Evolutionary conservation across 2,113 vertebrate species (phyloP).

Genomic region (Crotalus tigris): DNA sequence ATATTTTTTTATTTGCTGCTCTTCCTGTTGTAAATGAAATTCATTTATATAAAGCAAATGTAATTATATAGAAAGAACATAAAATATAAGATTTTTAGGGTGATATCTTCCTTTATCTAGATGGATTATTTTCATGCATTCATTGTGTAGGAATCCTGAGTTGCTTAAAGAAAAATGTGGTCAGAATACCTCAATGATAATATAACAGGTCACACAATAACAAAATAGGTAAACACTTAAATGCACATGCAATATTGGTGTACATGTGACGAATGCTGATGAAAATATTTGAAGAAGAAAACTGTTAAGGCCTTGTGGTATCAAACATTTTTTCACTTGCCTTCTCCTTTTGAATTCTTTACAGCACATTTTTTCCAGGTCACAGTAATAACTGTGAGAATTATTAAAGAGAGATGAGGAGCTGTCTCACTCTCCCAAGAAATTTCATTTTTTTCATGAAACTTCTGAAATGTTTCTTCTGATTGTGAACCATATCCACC

Average conservation of each 20-base stretch:
- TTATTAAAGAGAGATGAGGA: neutral
- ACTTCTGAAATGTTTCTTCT: neutral
- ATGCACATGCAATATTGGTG: neutral
- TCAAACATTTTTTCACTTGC: neutral
- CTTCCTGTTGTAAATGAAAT: conserved; percentile 59
- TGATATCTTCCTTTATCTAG: conserved; percentile 52
- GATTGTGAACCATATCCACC: neutral
- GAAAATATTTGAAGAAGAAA: neutral
- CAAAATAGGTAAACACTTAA: neutral
- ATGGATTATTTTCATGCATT: conserved; percentile 50
- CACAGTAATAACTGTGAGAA: neutral
- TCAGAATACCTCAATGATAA: conserved; percentile 36
- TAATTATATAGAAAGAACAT: conserved; percentile 62
- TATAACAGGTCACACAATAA: neutral
- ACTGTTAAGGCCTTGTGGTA: neutral
- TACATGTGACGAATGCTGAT: conserved; percentile 3
- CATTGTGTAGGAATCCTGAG: conserved; percentile 28
- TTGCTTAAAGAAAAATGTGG: conserved; percentile 32
- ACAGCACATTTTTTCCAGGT: conserved; percentile 8
- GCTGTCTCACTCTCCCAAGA: neutral
- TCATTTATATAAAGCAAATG: conserved; percentile 61
- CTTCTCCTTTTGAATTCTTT: neutral
- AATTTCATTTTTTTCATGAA: neutral
- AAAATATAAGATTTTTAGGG: conserved; percentile 63
- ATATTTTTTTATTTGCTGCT: conserved; percentile 50